A percentile compares a stretch with the other conserved stretches of the same genome.
Conservation (phyloP, 1,140 invertebrate genomes). For the Ditylenchus dipsaci region DNA sequence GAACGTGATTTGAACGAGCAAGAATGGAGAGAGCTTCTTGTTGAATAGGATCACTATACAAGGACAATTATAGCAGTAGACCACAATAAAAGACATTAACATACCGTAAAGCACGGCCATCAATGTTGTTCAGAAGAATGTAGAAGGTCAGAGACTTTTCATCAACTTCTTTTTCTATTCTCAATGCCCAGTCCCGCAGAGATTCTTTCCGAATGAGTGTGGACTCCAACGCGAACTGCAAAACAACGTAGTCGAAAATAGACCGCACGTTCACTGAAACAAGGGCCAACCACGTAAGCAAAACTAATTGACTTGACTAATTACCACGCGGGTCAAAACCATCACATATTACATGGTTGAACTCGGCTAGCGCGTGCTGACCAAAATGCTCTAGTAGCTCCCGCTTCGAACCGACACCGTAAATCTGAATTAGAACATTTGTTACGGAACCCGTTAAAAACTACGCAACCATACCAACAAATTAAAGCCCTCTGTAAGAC, state of each 20-base stretch:
- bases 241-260: slow-evolving; percentile 15
- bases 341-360: neutral
- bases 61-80: neutral
- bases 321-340: slow-evolving; percentile 5
- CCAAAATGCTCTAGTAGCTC: slow-evolving; percentile 18
- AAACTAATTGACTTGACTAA: too few species aligned
- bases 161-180: neutral
- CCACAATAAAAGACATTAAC: neutral
- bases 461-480: slow-evolving; percentile 2
- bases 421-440: slow-evolving; percentile 13
- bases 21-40: slow-evolving; percentile 22
- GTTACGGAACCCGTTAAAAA: slow-evolving; percentile 8
- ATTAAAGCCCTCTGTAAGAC: neutral
- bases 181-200: neutral
- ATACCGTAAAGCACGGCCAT: slow-evolving; percentile 5
- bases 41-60: neutral
- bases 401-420: slow-evolving; percentile 24
- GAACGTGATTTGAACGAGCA: slow-evolving; percentile 5
- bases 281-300: too few species aligned
- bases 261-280: neutral
- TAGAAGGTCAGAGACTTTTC: neutral
- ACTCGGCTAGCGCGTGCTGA: neutral
- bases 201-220: neutral
- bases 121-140: slow-evolving; percentile 21
- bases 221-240: slow-evolving; percentile 7